Base-by-base conservation (phyloP, 1,140 invertebrate species). In the Pogonomyrmex californicus region DNA sequence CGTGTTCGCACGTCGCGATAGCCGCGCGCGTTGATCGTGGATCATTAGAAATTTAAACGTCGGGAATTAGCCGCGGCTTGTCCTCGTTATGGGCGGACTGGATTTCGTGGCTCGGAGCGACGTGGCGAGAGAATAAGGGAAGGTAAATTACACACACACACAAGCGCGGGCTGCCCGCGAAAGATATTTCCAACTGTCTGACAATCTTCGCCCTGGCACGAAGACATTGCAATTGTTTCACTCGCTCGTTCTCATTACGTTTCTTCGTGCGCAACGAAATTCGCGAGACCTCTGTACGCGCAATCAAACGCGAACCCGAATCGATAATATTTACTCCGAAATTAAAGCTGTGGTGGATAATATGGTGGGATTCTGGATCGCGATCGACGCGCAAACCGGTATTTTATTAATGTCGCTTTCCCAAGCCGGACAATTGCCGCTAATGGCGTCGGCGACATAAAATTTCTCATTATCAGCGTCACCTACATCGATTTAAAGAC, bases 41-140 rank as follows among this genome's bases (percentile, higher is more conserved):
- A 82, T 79, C 77, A 68, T 81, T 81, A 83, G 62, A 83, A 82
- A 70, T 73, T 73, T 83, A 73, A 73, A 73, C 79, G 79, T 47
- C 41, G 54, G 44, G 79, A 73, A 83, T 83, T 83, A 83, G 79
- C 68, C 41, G 58, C 68, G 68, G 54, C 33, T 33, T 49, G 79
- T 73, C 79, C 56, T 73, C 79, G 66, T 73, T 73, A 41, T 47
- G 7, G 66, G 38, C 79, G 51, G 23, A 73, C 54, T 60, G 68
- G 79, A 73, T 83, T 71, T 56, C 6, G 49, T 56, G 49, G 38
- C 68, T 75, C 30, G 54, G 12, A 49, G 65, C 78, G 56, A 83
- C 7, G 54, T n/a, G 38, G 33, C 17, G 54, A 75, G 68, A 36
- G 17, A 36, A 58, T 71, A 47, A 71, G 49, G 41, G 65, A 44